phyloP scores from a whole-genome alignment of 2,888 invertebrate genomes.

The Brachycybe producta region DNA sequence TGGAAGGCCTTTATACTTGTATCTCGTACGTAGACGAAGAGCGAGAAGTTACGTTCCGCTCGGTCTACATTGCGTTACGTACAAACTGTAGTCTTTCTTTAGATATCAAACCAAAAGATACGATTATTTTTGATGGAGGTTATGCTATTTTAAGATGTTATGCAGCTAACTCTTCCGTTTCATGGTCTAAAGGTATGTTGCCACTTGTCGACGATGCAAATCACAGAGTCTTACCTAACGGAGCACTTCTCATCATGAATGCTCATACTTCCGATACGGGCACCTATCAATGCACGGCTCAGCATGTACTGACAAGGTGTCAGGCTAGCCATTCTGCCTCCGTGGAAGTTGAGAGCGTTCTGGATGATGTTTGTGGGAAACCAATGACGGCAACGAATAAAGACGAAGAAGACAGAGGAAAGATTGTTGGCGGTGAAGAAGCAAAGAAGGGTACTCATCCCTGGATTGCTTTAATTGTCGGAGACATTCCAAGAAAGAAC shows the following conservation, averaged over 20 bases:
- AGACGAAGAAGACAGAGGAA: conserved; percentile 19
- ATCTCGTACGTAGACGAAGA: conserved; percentile 1
- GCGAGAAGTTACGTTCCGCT: not conserved
- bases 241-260: conserved; percentile 6
- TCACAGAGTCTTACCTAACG: conserved; percentile 2
- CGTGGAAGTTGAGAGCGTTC: conserved; percentile 3
- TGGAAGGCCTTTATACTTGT: conserved; percentile 12
- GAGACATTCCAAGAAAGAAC: conserved; percentile 40
- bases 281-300: not conserved
- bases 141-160: conserved; percentile 9
- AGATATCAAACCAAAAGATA: conserved; percentile 12
- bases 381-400: not conserved
- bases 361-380: conserved; percentile 6
- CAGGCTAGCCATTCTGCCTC: conserved; percentile 8
- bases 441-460: conserved; percentile 25
- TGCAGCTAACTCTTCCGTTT: not conserved
- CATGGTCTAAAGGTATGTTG: conserved; percentile 1
- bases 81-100: conserved; percentile 3
- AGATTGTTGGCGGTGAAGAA: conserved; percentile 26
- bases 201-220: not conserved
- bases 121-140: conserved; percentile 7
- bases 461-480: conserved; percentile 21
- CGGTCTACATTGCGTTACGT: not conserved
- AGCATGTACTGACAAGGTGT: not conserved
- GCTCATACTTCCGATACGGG: conserved; percentile 4